Conservation (phyloP, 2,797 vertebrate species). For the Enteromius fasciolatus region DNA sequence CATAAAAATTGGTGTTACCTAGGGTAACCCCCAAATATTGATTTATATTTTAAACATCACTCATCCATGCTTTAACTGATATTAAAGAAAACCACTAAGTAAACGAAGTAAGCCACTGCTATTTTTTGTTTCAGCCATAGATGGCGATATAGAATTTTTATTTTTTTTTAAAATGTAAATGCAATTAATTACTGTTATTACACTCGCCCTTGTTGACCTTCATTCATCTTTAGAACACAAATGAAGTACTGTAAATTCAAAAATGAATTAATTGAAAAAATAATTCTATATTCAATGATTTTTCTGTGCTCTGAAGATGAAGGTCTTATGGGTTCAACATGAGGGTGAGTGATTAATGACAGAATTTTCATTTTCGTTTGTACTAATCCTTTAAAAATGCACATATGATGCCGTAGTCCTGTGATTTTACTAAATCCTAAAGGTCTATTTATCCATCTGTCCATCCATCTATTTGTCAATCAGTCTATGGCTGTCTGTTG, state of each 20-base stretch:
- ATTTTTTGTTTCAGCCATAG: conserved; percentile 1
- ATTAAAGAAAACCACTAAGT: no score
- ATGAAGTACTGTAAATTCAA: background rate
- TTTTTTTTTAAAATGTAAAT: background rate
- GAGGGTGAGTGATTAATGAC: background rate
- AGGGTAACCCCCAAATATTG: background rate
- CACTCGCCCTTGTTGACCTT: no score
- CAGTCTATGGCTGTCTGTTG: no score
- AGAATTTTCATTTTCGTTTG: background rate
- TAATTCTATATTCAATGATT: background rate
- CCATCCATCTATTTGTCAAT: no score
- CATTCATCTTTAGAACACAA: background rate
- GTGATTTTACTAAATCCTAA: no score
- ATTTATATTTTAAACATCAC: background rate
- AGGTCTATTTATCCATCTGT: no score
- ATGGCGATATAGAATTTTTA: no score
- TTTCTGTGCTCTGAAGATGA: background rate
- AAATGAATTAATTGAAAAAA: background rate
- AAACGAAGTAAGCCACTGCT: background rate
- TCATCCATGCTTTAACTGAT: background rate
- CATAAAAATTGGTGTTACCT: background rate
- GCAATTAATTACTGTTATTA: no score
- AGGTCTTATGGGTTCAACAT: no score
- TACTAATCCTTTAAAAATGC: background rate
- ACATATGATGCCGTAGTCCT: background rate